These are phyloP conservation scores for Entomobrya multifasciata DNA, from an alignment of 2,888 invertebrate genomes.

Conservation along the genomic window DNA sequence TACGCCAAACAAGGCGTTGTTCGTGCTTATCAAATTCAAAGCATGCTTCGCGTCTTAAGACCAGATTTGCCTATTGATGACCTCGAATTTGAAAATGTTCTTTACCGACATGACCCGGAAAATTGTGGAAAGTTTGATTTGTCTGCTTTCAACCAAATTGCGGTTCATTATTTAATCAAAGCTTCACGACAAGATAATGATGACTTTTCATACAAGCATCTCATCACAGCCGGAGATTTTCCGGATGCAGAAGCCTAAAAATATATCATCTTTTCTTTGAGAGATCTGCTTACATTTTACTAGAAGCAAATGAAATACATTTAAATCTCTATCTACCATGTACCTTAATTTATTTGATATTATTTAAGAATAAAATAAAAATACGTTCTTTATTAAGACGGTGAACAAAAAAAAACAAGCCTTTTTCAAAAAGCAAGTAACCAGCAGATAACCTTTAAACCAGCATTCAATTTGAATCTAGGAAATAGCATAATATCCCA, in stretches of 20 bases:
- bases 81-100: slow-evolving; percentile 4
- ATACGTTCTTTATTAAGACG: slow-evolving; percentile 21
- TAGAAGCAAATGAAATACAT: too few species aligned
- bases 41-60: slow-evolving; percentile 21
- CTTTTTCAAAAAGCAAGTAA: too few species aligned
- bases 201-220: slow-evolving; percentile 29
- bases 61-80: slow-evolving; percentile 25
- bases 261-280: not conserved
- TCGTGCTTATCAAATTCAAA: slow-evolving; percentile 17
- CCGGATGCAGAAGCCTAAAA: not conserved
- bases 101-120: slow-evolving; percentile 2
- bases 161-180: slow-evolving; percentile 29
- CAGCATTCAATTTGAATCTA: too few species aligned
- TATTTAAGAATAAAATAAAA: slow-evolving; percentile 29
- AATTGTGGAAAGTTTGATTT: slow-evolving; percentile 35
- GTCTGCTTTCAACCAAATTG: slow-evolving; percentile 33
- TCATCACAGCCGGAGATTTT: not conserved
- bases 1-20: slow-evolving; percentile 37
- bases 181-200: slow-evolving; percentile 5
- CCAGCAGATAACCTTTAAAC: too few species aligned
- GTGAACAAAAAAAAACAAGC: too few species aligned
- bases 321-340: too few species aligned
- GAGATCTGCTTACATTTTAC: too few species aligned
- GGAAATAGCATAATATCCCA: not conserved
- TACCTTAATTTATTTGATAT: slow-evolving; percentile 20